Evolutionary conservation across 2,888 invertebrate species (phyloP).

Genomic region (Dastarcus helophoroides): DNA sequence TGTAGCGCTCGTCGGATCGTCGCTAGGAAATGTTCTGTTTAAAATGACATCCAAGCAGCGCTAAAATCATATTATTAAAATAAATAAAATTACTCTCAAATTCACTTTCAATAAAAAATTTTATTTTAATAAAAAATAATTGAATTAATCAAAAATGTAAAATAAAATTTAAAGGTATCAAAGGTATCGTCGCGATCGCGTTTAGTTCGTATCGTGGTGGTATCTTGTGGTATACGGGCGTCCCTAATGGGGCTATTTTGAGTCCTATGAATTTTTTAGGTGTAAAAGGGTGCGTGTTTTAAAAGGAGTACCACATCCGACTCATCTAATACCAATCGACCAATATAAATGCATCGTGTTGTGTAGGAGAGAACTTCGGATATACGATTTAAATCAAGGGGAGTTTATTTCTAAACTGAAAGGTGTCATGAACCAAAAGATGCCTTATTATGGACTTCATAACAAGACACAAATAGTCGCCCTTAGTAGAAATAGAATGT

Average conservation of each 20-base stretch:
- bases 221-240: conserved; percentile 2
- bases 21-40: too few relatives aligned
- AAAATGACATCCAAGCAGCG: too few relatives aligned
- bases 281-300: conserved; percentile 50
- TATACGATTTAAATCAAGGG: conserved; percentile 71
- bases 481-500: conserved; percentile 77
- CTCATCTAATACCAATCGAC: conserved; percentile 66
- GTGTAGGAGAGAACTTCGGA: conserved; percentile 67
- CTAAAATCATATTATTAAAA: too few relatives aligned
- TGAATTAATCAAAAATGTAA: too few relatives aligned
- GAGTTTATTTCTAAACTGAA: conserved; percentile 59
- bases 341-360: conserved; percentile 65
- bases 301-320: conserved; percentile 64
- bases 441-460: conserved; percentile 81
- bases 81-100: too few relatives aligned
- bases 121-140: too few relatives aligned
- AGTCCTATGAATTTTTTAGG: conserved; percentile 4
- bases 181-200: too few relatives aligned
- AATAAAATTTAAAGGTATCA: too few relatives aligned
- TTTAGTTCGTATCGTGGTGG: too few relatives aligned
- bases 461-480: conserved; percentile 70
- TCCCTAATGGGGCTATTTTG: conserved; percentile 2
- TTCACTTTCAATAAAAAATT: too few relatives aligned
- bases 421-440: conserved; percentile 86
- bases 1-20: too few relatives aligned